Evolutionary conservation across 1,140 invertebrate genomes (phyloP).

Genomic region (Aphis gossypii): DNA sequence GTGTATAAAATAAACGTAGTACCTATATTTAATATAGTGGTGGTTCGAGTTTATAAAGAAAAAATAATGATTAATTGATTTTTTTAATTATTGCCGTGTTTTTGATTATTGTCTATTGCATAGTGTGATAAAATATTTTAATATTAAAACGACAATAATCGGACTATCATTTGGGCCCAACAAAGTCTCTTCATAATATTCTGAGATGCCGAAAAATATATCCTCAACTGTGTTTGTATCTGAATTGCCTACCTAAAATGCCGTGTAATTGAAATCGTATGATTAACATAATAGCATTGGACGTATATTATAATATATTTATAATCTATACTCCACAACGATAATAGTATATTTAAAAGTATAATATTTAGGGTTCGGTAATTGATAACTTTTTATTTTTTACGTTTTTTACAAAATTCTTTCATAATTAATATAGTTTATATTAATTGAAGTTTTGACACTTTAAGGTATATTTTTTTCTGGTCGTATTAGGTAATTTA

Average conservation of each 20-base stretch:
- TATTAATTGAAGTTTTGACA: background rate
- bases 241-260: background rate
- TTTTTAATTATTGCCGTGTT: too few relatives aligned
- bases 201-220: background rate
- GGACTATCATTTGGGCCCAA: background rate
- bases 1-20: too few relatives aligned
- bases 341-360: too few relatives aligned
- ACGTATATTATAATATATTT: too few relatives aligned
- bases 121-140: too few relatives aligned
- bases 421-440: background rate
- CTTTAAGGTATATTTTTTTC: background rate
- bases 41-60: too few relatives aligned
- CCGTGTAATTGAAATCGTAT: background rate
- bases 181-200: background rate
- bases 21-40: too few relatives aligned
- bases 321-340: too few relatives aligned
- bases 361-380: background rate
- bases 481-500: too few relatives aligned
- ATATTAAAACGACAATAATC: background rate
- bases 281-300: background rate
- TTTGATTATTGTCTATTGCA: too few relatives aligned
- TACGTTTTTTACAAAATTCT: too few relatives aligned
- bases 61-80: too few relatives aligned
- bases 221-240: background rate
- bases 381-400: background rate